phyloP scores from a whole-genome alignment of 1,140 invertebrate genomes.

The Probaryconus sp. region DNA sequence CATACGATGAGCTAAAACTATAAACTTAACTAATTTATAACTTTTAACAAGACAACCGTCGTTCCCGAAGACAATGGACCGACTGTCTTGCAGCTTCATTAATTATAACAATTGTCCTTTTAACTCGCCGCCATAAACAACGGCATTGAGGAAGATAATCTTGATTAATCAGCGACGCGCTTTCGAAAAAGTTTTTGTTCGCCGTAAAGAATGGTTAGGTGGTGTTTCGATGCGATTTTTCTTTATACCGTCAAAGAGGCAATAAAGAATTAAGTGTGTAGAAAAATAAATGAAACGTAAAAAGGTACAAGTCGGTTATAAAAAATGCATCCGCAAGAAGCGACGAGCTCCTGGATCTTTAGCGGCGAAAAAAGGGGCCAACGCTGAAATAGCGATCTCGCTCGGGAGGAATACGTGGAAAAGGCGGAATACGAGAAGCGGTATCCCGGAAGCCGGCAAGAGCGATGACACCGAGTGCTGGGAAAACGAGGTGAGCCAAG shows the following conservation, averaged over 20 bases:
- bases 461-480: slow-evolving; percentile 48
- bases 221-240: neutral
- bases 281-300: slow-evolving; percentile 34
- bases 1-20: no score
- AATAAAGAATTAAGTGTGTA: slow-evolving; percentile 24
- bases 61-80: no score
- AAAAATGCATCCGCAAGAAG: slow-evolving; percentile 41
- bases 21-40: no score
- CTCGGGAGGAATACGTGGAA: slow-evolving; percentile 45
- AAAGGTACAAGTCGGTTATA: slow-evolving; percentile 32
- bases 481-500: slow-evolving; percentile 34
- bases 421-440: slow-evolving; percentile 59
- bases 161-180: no score
- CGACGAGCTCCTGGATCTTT: slow-evolving; percentile 3
- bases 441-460: slow-evolving; percentile 51
- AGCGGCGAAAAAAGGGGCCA: slow-evolving; percentile 29
- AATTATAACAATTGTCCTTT: no score
- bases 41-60: no score
- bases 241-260: slow-evolving; percentile 5
- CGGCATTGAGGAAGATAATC: no score
- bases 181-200: no score
- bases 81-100: no score
- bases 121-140: no score
- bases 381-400: slow-evolving; percentile 45
- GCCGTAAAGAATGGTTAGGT: neutral